Percentiles rank a stretch among this genome's conserved stretches.
Conservation (phyloP, 2,113 vertebrate genomes). For the Corydoras maculifer region DNA sequence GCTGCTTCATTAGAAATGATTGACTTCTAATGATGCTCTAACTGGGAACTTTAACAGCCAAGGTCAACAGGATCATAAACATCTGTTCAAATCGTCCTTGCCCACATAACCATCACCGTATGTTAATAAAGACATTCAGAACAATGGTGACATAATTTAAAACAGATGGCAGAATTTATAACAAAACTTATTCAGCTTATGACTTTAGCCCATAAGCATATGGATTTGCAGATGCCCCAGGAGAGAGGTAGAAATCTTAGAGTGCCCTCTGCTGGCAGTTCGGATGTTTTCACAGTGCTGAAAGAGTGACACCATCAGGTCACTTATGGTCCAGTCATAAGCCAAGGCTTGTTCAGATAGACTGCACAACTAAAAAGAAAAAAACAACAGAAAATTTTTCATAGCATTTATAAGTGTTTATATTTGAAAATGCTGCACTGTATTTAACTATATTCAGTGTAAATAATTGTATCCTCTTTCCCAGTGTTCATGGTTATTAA, state of each 20-base stretch:
- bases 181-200: not conserved
- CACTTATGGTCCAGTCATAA: slow-evolving; percentile 41
- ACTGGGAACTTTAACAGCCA: not conserved
- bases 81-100: not conserved
- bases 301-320: slow-evolving; percentile 37
- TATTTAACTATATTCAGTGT: too few relatives aligned
- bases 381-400: slow-evolving; percentile 2
- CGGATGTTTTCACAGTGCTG: slow-evolving; percentile 31
- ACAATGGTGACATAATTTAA: not conserved
- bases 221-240: slow-evolving; percentile 30
- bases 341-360: slow-evolving; percentile 24
- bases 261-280: slow-evolving; percentile 31
- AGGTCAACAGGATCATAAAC: not conserved
- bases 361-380: slow-evolving; percentile 34
- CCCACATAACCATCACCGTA: not conserved
- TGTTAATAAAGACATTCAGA: not conserved
- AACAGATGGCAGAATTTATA: not conserved
- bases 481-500: too few relatives aligned
- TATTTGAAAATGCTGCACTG: too few relatives aligned
- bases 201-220: not conserved
- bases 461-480: too few relatives aligned
- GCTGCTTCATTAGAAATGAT: not conserved
- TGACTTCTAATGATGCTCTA: slow-evolving; percentile 3
- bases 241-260: slow-evolving; percentile 24
- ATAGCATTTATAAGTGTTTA: not conserved